A percentile compares a stretch with the other conserved stretches of the same genome.
These are phyloP conservation scores for Geotria australis DNA, from an alignment of 2,797 vertebrate genomes.

Conservation along the genomic window DNA sequence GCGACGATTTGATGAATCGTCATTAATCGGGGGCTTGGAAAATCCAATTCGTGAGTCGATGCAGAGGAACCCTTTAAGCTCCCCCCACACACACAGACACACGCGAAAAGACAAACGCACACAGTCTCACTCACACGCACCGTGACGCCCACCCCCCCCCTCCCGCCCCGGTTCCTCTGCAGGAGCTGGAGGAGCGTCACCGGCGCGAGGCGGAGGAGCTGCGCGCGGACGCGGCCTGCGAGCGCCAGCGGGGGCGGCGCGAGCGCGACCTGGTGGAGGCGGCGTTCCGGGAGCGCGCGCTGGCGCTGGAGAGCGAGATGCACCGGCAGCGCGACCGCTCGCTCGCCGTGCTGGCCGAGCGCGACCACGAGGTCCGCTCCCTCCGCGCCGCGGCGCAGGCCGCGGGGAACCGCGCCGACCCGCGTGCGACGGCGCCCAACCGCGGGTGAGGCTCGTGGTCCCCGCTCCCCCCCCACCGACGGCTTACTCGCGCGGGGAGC, in stretches of 20 bases:
- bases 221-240: constrained; percentile 11
- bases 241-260: constrained; percentile 33
- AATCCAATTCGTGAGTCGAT: too few relatives aligned
- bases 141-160: not conserved
- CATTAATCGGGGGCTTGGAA: too few relatives aligned
- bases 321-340: constrained; percentile 57
- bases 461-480: too few relatives aligned
- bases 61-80: too few relatives aligned
- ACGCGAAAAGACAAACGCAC: too few relatives aligned
- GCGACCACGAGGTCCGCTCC: constrained; percentile 50
- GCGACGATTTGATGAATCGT: too few relatives aligned
- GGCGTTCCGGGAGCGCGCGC: constrained; percentile 23
- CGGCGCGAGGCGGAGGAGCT: constrained; percentile 15
- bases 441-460: too few relatives aligned
- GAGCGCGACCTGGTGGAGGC: constrained; percentile 27
- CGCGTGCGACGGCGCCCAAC: too few relatives aligned
- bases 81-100: too few relatives aligned
- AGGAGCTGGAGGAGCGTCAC: constrained; percentile 19
- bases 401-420: too few relatives aligned
- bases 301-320: constrained; percentile 46
- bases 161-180: constrained; percentile 12
- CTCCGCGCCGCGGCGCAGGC: constrained; percentile 11
- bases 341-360: constrained; percentile 46
- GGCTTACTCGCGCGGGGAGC: too few relatives aligned
- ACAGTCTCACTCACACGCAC: too few relatives aligned